These are phyloP conservation scores for Parauchenoglanis ngamensis DNA, from an alignment of 2,797 vertebrate genomes.

Conservation along the genomic window DNA sequence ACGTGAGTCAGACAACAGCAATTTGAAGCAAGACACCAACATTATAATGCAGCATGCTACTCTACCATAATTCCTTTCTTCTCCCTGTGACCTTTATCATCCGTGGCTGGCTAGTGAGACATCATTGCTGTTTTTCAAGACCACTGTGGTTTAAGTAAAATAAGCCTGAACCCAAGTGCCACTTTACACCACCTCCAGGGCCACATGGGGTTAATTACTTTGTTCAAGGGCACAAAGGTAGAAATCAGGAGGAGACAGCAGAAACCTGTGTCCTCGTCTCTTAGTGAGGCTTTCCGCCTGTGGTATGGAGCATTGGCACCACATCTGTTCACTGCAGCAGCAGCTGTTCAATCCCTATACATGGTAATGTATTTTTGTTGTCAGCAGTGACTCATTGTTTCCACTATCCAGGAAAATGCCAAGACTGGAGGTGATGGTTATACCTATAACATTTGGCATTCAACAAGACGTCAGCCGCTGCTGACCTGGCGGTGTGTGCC, in stretches of 20 bases:
- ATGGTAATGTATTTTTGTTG: constrained; percentile 5
- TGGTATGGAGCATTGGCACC: constrained; percentile 11
- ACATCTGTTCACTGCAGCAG: constrained; percentile 39
- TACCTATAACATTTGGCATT: constrained; percentile 10
- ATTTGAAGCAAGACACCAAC: background rate
- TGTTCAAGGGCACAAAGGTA: constrained; percentile 35
- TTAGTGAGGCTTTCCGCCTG: background rate
- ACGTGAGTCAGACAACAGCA: background rate
- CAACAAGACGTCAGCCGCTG: background rate
- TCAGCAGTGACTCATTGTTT: constrained; percentile 26
- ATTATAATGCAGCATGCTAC: background rate
- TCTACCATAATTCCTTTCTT: background rate
- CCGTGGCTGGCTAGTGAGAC: background rate
- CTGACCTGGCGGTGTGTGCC: background rate
- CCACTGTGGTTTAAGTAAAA: constrained; percentile 15
- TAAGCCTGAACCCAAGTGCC: constrained; percentile 12
- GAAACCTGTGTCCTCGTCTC: background rate
- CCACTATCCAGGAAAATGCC: constrained; percentile 4
- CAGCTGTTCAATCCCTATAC: constrained; percentile 16
- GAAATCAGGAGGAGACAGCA: constrained; percentile 17
- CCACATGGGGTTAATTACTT: constrained; percentile 37
- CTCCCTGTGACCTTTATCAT: constrained; percentile 6
- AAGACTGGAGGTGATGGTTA: background rate
- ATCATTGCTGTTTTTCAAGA: constrained; percentile 22
- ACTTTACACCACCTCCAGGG: constrained; percentile 2